Base-by-base conservation (phyloP, 1,140 invertebrate species). In the Megalopta genalis region DNA sequence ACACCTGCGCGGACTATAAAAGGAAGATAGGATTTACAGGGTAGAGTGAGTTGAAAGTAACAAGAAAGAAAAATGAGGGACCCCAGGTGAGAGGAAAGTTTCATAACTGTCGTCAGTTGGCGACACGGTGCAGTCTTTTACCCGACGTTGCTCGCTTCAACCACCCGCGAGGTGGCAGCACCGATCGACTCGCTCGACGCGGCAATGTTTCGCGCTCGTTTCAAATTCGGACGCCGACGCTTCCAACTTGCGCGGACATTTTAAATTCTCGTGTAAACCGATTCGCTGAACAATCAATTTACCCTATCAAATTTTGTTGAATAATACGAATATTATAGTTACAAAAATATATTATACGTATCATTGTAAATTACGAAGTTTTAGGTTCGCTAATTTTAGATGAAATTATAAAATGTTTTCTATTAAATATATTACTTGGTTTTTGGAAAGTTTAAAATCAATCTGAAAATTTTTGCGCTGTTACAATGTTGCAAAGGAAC, bases 111-210 rank as follows among this genome's bases (percentile, higher is more conserved):
- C 42, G 42, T 46, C 42, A 46, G 42, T 46, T 12, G 42, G 10
- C 42, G 77, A 59, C 84, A 81, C 67, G 32, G 23, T 85, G 21
- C 81, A 78, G 71, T 39, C 54, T 9, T n/a, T n/a, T 9, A 27
- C 65, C 27, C 14, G 4, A 25, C 10, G 0, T 52, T 32, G 5
- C 21, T 16, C 60, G 12, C 7, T 46, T 7, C 68, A 68, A 83
- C 77, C 72, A 80, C 77, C 70, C 70, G 32, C 16, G 21, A 84
- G 84, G 14, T 77, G 82, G 86, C 84, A 74, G 72, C 84, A 86
- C 49, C 5, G 42, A 0, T 21, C 42, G 37, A 54, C 37, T 18
- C 59, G 2, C 10, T 6, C 4, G 2, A 12, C 49, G 21, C 49
- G 49, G 49, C 14, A 54, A 54, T 18, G 16, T 21, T 3, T 21